Conservation (phyloP, 2,888 invertebrate species). For the Ichneumon xanthorius region DNA sequence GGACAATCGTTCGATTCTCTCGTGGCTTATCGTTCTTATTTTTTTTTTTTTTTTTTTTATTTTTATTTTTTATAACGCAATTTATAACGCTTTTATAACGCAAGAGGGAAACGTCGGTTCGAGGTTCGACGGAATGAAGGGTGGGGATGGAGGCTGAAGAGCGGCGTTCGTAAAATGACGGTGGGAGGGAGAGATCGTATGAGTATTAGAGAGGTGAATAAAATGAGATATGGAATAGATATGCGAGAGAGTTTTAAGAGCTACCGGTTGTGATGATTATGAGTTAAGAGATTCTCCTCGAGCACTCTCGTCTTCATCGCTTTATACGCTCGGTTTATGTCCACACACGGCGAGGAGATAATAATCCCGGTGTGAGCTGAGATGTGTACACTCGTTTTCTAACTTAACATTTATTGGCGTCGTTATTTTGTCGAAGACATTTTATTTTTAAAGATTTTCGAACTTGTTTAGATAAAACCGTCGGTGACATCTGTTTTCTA, state of each 20-base stretch:
- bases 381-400: slow-evolving; percentile 13
- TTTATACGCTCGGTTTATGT: slow-evolving; percentile 17
- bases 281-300: slow-evolving; percentile 15
- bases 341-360: neutral
- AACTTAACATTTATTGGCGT: neutral
- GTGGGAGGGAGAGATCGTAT: slow-evolving; percentile 14
- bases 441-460: neutral
- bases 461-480: neutral
- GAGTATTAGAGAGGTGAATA: neutral
- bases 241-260: slow-evolving; percentile 13
- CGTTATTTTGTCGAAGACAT: neutral
- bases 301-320: slow-evolving; percentile 34
- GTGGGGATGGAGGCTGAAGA: neutral
- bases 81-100: neutral
- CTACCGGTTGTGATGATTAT: slow-evolving; percentile 36
- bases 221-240: slow-evolving; percentile 1
- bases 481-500: neutral
- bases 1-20: slow-evolving; percentile 32
- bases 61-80: no score
- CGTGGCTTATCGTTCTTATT: slow-evolving; percentile 25
- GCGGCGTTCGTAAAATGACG: slow-evolving; percentile 12
- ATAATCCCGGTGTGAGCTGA: slow-evolving; percentile 1
- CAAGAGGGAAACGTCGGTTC: neutral
- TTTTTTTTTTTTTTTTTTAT: neutral
- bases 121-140: neutral